Percentiles rank a stretch among this genome's conserved stretches.
Conservation (phyloP, 2,797 vertebrate genomes). For the Telmatherina bonti region DNA sequence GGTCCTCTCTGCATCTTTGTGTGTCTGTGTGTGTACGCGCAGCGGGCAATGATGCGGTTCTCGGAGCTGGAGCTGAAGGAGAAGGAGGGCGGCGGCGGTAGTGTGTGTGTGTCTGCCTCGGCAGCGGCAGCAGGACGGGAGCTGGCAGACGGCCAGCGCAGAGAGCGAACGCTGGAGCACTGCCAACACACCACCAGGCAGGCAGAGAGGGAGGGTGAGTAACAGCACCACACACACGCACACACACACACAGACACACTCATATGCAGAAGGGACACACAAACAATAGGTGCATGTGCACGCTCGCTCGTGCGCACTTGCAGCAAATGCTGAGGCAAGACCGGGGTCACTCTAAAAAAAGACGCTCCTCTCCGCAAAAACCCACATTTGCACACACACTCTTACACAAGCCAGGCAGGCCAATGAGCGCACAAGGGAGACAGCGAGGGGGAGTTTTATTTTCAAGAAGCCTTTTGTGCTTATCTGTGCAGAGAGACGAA, state of each 20-base stretch:
- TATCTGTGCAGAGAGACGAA: conserved; percentile 70
- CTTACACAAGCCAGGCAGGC: conserved; percentile 57
- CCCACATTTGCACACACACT: conserved; percentile 18
- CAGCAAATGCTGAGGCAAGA: conserved; percentile 74
- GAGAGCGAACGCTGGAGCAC: conserved; percentile 81
- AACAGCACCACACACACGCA: conserved; percentile 50
- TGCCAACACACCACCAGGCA: conserved; percentile 83
- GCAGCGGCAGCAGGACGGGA: conserved; percentile 87
- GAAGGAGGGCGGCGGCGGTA: conserved; percentile 88
- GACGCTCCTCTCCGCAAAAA: conserved; percentile 33
- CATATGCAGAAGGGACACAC: conserved; percentile 44
- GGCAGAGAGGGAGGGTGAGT: conserved; percentile 84
- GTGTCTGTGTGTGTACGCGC: conserved; percentile 83
- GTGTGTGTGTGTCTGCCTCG: conserved; percentile 76
- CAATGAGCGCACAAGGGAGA: conserved; percentile 40
- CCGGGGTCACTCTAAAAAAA: conserved; percentile 75
- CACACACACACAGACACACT: conserved; percentile 20
- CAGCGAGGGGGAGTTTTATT: conserved; percentile 73
- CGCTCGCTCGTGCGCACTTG: conserved; percentile 57
- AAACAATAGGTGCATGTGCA: conserved; percentile 64
- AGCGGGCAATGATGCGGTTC: conserved; percentile 99
- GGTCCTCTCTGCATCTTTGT: conserved; percentile 76
- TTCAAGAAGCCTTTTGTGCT: conserved; percentile 81
- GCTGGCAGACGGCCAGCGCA: conserved; percentile 82
- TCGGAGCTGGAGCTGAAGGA: conserved; percentile 99